Evolutionary conservation across 64 coral and sea anemone genomes (phyloP), one percentile per base, ranked within the genome.

Genomic region (Astreopora myriophthalma): DNA sequence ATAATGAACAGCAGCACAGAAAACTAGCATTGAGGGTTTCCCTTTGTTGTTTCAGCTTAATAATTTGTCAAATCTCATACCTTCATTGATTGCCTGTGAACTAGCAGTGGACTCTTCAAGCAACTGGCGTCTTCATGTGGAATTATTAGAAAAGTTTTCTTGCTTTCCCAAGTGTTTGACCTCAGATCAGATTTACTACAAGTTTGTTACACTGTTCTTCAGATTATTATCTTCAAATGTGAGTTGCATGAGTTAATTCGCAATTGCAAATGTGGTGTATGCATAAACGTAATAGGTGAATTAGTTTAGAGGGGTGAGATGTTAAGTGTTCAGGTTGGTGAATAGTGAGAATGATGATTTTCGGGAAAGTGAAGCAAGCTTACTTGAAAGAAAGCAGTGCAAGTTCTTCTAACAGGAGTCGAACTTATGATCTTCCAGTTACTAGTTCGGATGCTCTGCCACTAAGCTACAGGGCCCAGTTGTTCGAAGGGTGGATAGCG

Each of bases 171-270:
- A 99, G 22, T 96, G 97, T 76, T 75, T 99, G 29, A 85, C 93
- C 4, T 99, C 97, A 44, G 97, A 99, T 60, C 97, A 99, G 71
- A 99, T 99, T 62, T 99, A 99, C 86, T 99, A 99, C 75, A 99
- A 99, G 87, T 99, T 99, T 96, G 97, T 99, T 20, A 94, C 97
- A 46, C 31, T 99, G 62, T 87, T 99, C 20, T 99, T 99, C 80
- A 80, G 94, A 69, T 78, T 99, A 48, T 78, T 99, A 32, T 95
- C 94, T 22, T 96, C 94, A 91, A 99, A 99, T 91, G 97, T 98
- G 82, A 94, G 95, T 94, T 30, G 23, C 64, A 38, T 70, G n/a
- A 35, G 5, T 20, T 73, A 6, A 22, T 5, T 73, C 30, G 17
- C 3, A n/a, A 25, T 33, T 14, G 8, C 3, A 63, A 1, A 24